Evolutionary conservation across 2,797 vertebrate species (phyloP), one percentile per base, ranked within the genome.

Genomic region (Benthosema pterotum): DNA sequence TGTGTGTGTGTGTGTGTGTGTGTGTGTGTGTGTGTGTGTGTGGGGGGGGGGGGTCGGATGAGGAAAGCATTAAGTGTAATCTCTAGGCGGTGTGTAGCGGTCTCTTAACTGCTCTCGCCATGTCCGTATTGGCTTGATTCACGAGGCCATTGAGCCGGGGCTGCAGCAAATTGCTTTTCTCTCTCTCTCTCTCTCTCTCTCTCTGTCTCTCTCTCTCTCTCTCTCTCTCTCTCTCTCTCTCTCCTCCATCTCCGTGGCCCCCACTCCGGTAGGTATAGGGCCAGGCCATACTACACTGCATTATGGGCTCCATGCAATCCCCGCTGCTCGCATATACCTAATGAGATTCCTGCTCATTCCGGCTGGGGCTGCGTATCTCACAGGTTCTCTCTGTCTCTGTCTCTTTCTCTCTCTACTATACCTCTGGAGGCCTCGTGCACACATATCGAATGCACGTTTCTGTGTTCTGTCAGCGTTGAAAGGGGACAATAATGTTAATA

Each of bases 141-240:
- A 87, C 77, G 78, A 82, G 84, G 70, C 83, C 86, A 78, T 85
- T 78, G 80, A 86, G 86, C 78, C 74, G 42, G 79, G 52, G 71
- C 84, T 25, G 68, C 79, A 63, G 81, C 75, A 90, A 89, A 89
- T 87, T 87, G 85, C 86, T 86, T 90, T 86, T 86, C 83, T 62
- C 72, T 69, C 75, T n/a, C n/a, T n/a, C n/a, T n/a, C n/a, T n/a
- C n/a, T n/a, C n/a, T n/a, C n/a, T n/a, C n/a, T n/a, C n/a, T n/a
- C n/a, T n/a, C n/a, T n/a, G n/a, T n/a, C n/a, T n/a, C n/a, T n/a
- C n/a, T n/a, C n/a, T n/a, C n/a, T n/a, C n/a, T n/a, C n/a, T n/a
- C n/a, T n/a, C n/a, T n/a, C n/a, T n/a, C n/a, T n/a, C n/a, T n/a
- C n/a, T n/a, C n/a, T n/a, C n/a, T n/a, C n/a, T n/a, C n/a, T n/a